Evolutionary conservation across 1,140 invertebrate species (phyloP).

Genomic region (Nilaparvata lugens): DNA sequence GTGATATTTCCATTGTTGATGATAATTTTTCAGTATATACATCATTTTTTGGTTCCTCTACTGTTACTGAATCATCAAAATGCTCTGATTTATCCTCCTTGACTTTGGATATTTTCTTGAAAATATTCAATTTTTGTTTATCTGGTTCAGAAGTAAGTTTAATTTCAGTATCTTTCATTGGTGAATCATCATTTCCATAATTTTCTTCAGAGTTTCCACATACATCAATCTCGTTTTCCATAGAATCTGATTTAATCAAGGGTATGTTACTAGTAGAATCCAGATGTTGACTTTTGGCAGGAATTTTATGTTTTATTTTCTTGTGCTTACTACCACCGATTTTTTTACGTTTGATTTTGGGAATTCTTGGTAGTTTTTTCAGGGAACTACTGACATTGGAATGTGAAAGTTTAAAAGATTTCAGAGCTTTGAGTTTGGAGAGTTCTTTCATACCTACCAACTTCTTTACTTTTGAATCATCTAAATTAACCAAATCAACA

Average conservation of each 20-base stretch:
- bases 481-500: slow-evolving; percentile 19
- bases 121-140: slow-evolving; percentile 73
- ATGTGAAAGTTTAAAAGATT: slow-evolving; percentile 32
- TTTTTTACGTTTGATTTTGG: no score
- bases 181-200: not conserved
- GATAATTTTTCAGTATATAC: not conserved
- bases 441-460: slow-evolving; percentile 41
- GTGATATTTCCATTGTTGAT: not conserved
- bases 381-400: slow-evolving; percentile 17
- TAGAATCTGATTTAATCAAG: no score
- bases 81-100: slow-evolving; percentile 49
- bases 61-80: slow-evolving; percentile 14
- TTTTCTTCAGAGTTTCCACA: no score
- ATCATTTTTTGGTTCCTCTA: slow-evolving; percentile 33
- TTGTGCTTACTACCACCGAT: not conserved
- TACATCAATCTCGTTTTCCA: not conserved
- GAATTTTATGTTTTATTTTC: slow-evolving; percentile 2
- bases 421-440: slow-evolving; percentile 42
- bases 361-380: not conserved
- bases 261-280: no score
- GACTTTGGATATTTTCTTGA: slow-evolving; percentile 73
- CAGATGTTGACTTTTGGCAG: no score
- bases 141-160: slow-evolving; percentile 68
- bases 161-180: slow-evolving; percentile 36
- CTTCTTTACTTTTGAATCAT: slow-evolving; percentile 42